Evolutionary conservation across 2,797 vertebrate genomes (phyloP), one percentile per base, ranked within the genome.

Genomic region (Apodemus agrarius): DNA sequence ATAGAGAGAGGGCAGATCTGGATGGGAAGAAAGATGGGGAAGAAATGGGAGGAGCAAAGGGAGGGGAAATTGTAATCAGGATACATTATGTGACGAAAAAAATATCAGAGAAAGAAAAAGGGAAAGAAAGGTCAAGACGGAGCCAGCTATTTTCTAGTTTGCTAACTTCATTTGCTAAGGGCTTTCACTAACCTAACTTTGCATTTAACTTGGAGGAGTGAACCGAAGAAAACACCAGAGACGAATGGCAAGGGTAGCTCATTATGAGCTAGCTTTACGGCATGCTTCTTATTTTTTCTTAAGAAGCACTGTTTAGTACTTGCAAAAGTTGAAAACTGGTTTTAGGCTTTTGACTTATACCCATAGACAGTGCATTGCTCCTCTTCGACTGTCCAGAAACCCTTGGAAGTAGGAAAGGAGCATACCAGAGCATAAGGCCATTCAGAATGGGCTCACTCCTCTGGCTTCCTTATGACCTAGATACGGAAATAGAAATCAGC

Each of bases 401-500:
- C 65, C 10, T 16, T 76, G n/a, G 92, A 84, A 94, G 52, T 46
- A 79, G 76, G 21, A 54, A 91, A 16, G 31, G 17, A 95, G 31
- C 74, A 57, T 83, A 92, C 3, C 52, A 86, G 69, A 96, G 21
- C 52, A 63, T 65, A 96, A 96, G 21, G 78, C 49, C 85, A 49
- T 80, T 61, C 76, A 69, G 74, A 90, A 74, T 13, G 6, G 93
- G 95, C 34, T 95, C 85, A 78, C 19, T 96, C 14, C 7, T 96
- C 54, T 89, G 46, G 67, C 72, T 94, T 90, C 49, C 57, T n/a
- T 34, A 76, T 97, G 94, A 96, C 93, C 91, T 72, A 92, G 93
- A 93, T 97, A 95, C 40, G 93, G 88, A 97, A 97, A 96, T 95
- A 95, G 91, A 90, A 9, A 10, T 31, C 74, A 81, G 26, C 89